Evolutionary conservation across 2,888 invertebrate genomes (phyloP), one percentile per base, ranked within the genome.

Genomic region (Spatulosminthurus flaviceps): DNA sequence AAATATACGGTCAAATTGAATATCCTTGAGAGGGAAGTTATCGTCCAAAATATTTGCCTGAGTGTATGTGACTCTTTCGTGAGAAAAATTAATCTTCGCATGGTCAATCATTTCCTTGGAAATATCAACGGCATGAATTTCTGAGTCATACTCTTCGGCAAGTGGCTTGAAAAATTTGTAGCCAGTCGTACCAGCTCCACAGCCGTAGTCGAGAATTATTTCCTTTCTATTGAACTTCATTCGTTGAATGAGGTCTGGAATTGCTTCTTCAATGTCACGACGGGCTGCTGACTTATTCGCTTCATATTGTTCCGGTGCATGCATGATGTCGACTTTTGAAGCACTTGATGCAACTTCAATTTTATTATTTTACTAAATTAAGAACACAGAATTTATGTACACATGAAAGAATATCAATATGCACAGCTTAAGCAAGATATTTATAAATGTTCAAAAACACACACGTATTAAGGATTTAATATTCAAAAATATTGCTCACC

Each of bases 171-270:
- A 72, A 34, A 77, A 74, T 19, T 79, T 79, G 34, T 24, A 24
- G n/a, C 81, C 82, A 11, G 80, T 80, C 24, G 78, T 79, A 24
- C 84, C 84, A n/a, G 82, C 83, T 7, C 83, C 84, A 73, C 84
- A 83, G 0, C 84, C 84, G 66, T 82, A 83, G 60, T 84, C 84
- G 66, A 84, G 41, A 51, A 83, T 78, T 4, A 72, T 60, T 71
- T 81, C 81, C 4, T 74, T 66, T 7, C 42, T 42, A 0, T 21
- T 42, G 81, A 78, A 81, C 5, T 43, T 24, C 83, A 84, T 82
- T 28, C 76, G 9, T 4, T 43, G 34, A 0, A 81, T 72, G 11
- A 83, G 41, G 22, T 79, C 72, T n/a, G 83, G 79, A 2, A 82
- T 80, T 42, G 79, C 79, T 67, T 81, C 76, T 2, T 78, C 81